Percentiles rank a stretch among this genome's conserved stretches.
These are phyloP conservation scores for western clawed frog (Xenopus tropicalis) DNA, from an alignment of 2,113 vertebrate genomes.

Conservation along the genomic window DNA sequence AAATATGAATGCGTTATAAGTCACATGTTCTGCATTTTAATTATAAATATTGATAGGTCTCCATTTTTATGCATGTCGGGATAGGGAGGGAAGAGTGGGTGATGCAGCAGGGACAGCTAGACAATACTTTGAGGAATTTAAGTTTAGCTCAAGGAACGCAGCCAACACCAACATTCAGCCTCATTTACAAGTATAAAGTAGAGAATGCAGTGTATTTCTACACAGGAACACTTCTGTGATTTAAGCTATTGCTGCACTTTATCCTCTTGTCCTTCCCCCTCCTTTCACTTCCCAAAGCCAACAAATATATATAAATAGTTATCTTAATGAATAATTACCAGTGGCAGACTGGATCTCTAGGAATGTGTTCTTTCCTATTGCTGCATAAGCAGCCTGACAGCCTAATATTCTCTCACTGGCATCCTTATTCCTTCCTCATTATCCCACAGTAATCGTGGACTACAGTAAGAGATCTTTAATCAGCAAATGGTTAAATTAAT, in stretches of 20 bases:
- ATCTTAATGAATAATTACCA: neutral
- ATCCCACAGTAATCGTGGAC: too few relatives aligned
- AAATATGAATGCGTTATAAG: too few relatives aligned
- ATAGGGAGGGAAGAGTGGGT: too few relatives aligned
- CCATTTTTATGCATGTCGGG: too few relatives aligned
- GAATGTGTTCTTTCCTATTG: too few relatives aligned
- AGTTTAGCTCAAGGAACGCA: neutral
- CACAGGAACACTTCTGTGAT: neutral
- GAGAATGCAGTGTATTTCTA: neutral
- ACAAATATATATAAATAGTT: conserved; percentile 1
- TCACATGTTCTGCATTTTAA: too few relatives aligned
- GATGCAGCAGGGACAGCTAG: neutral
- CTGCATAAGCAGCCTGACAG: too few relatives aligned
- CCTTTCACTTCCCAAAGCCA: neutral
- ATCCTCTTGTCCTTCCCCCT: neutral
- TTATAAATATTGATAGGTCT: too few relatives aligned
- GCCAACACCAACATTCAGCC: neutral
- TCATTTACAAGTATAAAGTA: neutral
- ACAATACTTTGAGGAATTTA: neutral
- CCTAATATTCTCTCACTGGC: too few relatives aligned
- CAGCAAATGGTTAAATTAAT: too few relatives aligned
- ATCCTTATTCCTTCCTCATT: too few relatives aligned
- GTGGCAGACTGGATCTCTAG: neutral
- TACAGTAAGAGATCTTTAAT: too few relatives aligned
- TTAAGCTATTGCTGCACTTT: neutral